Evolutionary conservation across 1,140 invertebrate genomes (phyloP), one percentile per base, ranked within the genome.

Genomic region (Acromyrmex charruanus): DNA sequence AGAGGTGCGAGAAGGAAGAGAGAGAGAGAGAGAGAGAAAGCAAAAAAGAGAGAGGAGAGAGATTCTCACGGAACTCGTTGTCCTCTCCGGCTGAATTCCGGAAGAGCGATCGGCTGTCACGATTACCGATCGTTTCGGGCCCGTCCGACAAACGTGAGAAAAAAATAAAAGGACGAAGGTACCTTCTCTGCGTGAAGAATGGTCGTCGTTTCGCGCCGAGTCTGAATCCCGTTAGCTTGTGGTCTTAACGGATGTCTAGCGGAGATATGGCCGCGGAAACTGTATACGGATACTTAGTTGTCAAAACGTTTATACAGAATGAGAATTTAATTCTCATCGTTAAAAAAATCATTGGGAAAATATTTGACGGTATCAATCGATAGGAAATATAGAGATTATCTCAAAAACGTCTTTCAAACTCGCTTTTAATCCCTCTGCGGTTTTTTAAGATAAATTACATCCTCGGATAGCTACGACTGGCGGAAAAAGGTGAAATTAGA

Each of bases 91-190:
- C 61, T 90, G 79, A 87, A 90, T 85, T 89, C 88, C 88, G 65
- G 79, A 90, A 90, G 89, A 90, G 53, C 88, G 89, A 90, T 90
- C 79, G 89, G 89, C 85, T 89, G 89, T 90, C 89, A 90, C 88
- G 88, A 89, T 90, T 85, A 89, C 88, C 89, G 89, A 90, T 90
- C 85, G 89, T 85, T 84, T 58, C 68, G 85, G 31, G 77, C 75
- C 88, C 58, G 75, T 59, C 58, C 85, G 80, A 80, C 88, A 74
- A 89, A 75, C 85, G 61, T 25, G 53, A 69, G 65, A 21, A 86
- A 86, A 86, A 89, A 90, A 87, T 85, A 90, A 89, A 79, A 84
- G 77, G 74, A 89, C 63, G 28, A 44, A 18, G 39, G 65, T 61
- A 49, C 58, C 44, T 59, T 58, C 55, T 35, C 49, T 49, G 31